Evolutionary conservation across 1,140 invertebrate genomes (phyloP).

Genomic region (Apis florea): DNA sequence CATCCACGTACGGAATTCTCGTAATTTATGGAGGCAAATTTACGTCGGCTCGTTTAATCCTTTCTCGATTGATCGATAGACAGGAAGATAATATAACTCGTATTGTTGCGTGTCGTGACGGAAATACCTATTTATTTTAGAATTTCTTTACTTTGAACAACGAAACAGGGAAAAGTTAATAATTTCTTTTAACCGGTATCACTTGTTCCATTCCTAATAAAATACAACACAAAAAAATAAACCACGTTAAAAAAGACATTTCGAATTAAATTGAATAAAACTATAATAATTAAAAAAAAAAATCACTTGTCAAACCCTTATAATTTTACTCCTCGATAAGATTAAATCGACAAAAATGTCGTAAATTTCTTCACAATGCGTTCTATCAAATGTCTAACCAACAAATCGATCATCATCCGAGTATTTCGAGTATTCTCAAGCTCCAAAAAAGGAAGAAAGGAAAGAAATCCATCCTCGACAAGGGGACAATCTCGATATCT

Average conservation of each 20-base stretch:
- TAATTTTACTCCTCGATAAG: too few relatives aligned
- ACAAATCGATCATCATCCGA: background rate
- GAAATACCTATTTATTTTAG: background rate
- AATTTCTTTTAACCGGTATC: too few relatives aligned
- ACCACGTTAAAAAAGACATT: too few relatives aligned
- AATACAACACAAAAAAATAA: too few relatives aligned
- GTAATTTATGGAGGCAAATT: constrained; percentile 3
- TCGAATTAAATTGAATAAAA: too few relatives aligned
- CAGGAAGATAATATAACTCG: background rate
- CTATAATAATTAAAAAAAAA: too few relatives aligned
- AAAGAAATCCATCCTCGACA: background rate
- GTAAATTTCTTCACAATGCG: background rate
- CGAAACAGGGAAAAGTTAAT: too few relatives aligned
- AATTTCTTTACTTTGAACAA: too few relatives aligned
- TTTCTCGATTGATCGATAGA: constrained; percentile 26
- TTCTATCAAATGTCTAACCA: background rate
- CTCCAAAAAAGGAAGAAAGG: background rate
- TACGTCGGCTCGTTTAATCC: constrained; percentile 18
- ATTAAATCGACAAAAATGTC: too few relatives aligned
- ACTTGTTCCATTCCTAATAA: too few relatives aligned
- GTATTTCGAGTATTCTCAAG: background rate
- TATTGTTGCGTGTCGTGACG: too few relatives aligned
- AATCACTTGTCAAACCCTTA: too few relatives aligned
- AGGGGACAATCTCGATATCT: background rate
- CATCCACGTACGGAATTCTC: background rate